Evolutionary conservation across 1,140 invertebrate species (phyloP).

Genomic region (Mylabris phalerata): DNA sequence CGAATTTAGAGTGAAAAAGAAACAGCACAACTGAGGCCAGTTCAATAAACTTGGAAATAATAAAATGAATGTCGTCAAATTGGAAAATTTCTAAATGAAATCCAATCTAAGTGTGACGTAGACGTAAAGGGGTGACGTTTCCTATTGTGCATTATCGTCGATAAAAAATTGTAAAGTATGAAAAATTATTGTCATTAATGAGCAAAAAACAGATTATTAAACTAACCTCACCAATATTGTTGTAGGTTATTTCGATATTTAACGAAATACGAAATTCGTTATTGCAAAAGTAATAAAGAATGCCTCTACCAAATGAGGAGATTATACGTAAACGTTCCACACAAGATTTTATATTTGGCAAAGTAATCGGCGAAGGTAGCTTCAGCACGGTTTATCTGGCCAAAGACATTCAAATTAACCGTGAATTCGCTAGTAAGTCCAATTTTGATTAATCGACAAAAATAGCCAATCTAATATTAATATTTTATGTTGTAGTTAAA

Average conservation of each 20-base stretch:
- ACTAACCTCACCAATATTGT: too few species aligned
- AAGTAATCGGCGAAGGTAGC: slow-evolving; percentile 92
- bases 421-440: slow-evolving; percentile 87
- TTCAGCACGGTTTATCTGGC: slow-evolving; percentile 93
- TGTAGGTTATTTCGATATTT: too few species aligned
- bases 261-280: too few species aligned
- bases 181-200: too few species aligned
- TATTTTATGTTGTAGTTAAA: slow-evolving; percentile 69
- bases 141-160: not conserved
- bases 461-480: not conserved
- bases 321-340: slow-evolving; percentile 58
- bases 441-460: not conserved
- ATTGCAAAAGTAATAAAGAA: not conserved
- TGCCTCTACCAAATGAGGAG: slow-evolving; percentile 30
- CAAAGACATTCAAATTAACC: slow-evolving; percentile 81
- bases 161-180: too few species aligned
- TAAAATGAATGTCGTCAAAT: slow-evolving; percentile 10
- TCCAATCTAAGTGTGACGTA: slow-evolving; percentile 9
- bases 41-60: slow-evolving; percentile 7
- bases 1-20: too few species aligned
- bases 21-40: not conserved
- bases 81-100: slow-evolving; percentile 11
- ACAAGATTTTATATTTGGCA: slow-evolving; percentile 92
- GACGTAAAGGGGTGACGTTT: slow-evolving; percentile 4
- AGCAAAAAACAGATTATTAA: too few species aligned